These are phyloP conservation scores for Anser brachyrhynchus DNA, from an alignment of 2,113 vertebrate genomes.

Conservation along the genomic window DNA sequence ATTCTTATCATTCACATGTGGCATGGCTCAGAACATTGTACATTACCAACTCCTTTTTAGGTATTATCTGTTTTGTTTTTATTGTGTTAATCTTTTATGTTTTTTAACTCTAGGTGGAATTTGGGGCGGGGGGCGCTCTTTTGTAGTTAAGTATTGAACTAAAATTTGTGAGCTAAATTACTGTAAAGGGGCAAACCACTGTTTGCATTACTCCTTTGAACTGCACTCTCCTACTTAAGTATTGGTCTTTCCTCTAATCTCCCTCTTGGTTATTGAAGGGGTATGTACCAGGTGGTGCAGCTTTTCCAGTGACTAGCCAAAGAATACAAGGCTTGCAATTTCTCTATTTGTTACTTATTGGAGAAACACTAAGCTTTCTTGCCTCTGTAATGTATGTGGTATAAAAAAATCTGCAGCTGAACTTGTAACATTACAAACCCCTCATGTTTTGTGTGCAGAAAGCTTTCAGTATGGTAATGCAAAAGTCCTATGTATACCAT, in stretches of 20 bases:
- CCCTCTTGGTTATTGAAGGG: neutral
- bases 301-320: neutral
- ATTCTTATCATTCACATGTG: neutral
- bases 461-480: neutral
- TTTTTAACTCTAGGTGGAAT: neutral
- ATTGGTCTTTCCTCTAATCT: neutral
- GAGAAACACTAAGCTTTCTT: neutral
- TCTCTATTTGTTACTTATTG: neutral
- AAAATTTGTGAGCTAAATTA: neutral
- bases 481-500: rapidly evolving
- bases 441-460: neutral
- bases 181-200: neutral
- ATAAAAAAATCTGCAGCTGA: neutral
- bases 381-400: rapidly evolving
- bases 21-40: neutral
- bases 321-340: neutral
- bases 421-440: neutral
- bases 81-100: neutral
- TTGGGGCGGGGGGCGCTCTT: neutral
- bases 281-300: neutral
- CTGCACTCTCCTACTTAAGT: neutral
- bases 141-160: neutral
- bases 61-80: neutral
- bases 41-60: neutral
- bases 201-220: neutral